Evolutionary conservation across 1,140 invertebrate species (phyloP).

Genomic region (Lamellibrachia luymesi): DNA sequence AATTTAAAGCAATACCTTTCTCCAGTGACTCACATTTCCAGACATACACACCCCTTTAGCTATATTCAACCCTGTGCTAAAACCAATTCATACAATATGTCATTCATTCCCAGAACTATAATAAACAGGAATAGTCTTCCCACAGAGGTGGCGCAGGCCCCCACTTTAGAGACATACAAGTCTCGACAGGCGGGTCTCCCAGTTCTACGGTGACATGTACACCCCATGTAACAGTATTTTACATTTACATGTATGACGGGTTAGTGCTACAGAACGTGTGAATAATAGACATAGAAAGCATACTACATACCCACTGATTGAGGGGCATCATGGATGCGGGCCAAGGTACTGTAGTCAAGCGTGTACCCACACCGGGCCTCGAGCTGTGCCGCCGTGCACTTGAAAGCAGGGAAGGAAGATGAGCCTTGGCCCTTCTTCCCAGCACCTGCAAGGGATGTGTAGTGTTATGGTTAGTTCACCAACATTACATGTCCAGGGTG

Average conservation of each 20-base stretch:
- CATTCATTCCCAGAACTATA: too few relatives aligned
- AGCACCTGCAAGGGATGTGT: neutral
- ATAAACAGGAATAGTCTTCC: too few relatives aligned
- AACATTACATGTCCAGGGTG: neutral
- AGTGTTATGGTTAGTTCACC: neutral
- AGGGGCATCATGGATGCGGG: neutral
- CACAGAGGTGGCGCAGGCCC: too few relatives aligned
- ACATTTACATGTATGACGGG: neutral
- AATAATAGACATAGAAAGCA: neutral
- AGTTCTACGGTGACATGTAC: too few relatives aligned
- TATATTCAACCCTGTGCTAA: too few relatives aligned
- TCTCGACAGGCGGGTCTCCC: too few relatives aligned
- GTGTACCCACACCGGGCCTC: neutral
- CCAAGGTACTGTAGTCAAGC: neutral
- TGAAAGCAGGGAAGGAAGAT: neutral
- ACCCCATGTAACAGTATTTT: too few relatives aligned
- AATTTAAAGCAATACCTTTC: too few relatives aligned
- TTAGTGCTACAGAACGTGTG: neutral
- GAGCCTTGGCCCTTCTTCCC: neutral
- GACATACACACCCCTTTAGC: too few relatives aligned
- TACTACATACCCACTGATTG: neutral
- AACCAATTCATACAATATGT: too few relatives aligned
- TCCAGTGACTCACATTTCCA: too few relatives aligned
- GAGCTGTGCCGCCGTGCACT: neutral
- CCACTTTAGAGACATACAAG: too few relatives aligned